Evolutionary conservation across 2,888 invertebrate genomes (phyloP).

Genomic region (Platypus cylindrus): DNA sequence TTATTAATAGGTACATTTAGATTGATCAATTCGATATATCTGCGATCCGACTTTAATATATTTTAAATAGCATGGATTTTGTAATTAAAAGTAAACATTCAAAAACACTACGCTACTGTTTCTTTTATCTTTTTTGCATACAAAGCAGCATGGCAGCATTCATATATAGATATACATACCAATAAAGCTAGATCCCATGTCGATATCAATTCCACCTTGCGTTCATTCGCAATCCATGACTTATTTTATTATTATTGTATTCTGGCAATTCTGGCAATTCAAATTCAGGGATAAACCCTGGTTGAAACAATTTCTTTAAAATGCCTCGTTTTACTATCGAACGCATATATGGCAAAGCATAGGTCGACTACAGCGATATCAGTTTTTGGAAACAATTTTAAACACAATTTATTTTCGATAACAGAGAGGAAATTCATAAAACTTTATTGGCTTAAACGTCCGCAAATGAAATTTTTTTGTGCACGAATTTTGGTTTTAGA

Average conservation of each 20-base stretch:
- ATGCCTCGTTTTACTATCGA: constrained; percentile 15
- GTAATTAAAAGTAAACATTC: background rate
- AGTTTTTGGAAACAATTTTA: constrained; percentile 14
- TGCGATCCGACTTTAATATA: background rate
- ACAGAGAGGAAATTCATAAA: constrained; percentile 14
- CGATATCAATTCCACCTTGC: constrained; percentile 17
- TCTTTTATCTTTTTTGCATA: constrained; percentile 13
- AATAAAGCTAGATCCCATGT: constrained; percentile 16
- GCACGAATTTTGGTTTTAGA: constrained; percentile 8
- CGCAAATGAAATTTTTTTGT: constrained; percentile 10
- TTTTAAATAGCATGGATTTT: background rate
- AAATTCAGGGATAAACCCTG: constrained; percentile 13
- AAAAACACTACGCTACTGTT: constrained; percentile 7
- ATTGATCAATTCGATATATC: too few species aligned
- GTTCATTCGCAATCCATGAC: constrained; percentile 19
- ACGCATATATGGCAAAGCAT: constrained; percentile 12
- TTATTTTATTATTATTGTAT: constrained; percentile 24
- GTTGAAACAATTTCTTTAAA: constrained; percentile 16
- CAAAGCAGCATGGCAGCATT: constrained; percentile 20
- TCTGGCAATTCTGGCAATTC: constrained; percentile 16
- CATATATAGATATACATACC: constrained; percentile 18
- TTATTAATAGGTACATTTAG: too few species aligned
- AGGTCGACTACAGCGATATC: constrained; percentile 9
- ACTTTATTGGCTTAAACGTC: constrained; percentile 13
- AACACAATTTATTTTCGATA: constrained; percentile 14